phyloP scores from a whole-genome alignment of 2,888 invertebrate species.

The Nysson spinosus region DNA sequence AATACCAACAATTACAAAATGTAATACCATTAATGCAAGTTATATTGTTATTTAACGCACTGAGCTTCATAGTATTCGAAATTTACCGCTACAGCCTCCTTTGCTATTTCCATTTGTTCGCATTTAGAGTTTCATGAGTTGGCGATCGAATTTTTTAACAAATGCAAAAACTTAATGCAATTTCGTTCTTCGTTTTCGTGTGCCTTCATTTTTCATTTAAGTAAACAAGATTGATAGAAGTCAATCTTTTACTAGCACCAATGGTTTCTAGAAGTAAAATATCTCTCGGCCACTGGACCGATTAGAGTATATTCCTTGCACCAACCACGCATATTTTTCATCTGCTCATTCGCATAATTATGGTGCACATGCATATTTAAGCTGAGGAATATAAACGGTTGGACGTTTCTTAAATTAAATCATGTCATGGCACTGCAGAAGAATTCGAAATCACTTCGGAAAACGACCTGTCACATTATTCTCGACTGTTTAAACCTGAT shows the following conservation, averaged over 20 bases:
- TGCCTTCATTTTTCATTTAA: conserved; percentile 16
- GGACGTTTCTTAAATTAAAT: neutral
- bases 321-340: conserved; percentile 21
- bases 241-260: conserved; percentile 5
- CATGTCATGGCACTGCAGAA: conserved; percentile 4
- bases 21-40: no score
- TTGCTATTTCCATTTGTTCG: no score
- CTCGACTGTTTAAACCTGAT: no score
- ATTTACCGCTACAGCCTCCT: conserved; percentile 15
- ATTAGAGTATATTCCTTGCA: conserved; percentile 10
- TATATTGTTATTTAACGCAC: no score
- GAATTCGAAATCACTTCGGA: no score
- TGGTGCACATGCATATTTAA: conserved; percentile 3
- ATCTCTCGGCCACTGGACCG: conserved; percentile 24
- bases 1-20: no score
- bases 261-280: neutral
- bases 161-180: neutral
- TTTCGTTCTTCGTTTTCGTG: neutral
- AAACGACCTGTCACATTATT: no score
- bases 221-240: neutral
- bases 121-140: no score
- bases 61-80: conserved; percentile 1
- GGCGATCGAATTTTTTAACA: no score
- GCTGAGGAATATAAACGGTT: conserved; percentile 22
- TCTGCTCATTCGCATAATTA: conserved; percentile 12